Base-by-base conservation (phyloP, 2,113 vertebrate genomes). In the Podiceps cristatus region DNA sequence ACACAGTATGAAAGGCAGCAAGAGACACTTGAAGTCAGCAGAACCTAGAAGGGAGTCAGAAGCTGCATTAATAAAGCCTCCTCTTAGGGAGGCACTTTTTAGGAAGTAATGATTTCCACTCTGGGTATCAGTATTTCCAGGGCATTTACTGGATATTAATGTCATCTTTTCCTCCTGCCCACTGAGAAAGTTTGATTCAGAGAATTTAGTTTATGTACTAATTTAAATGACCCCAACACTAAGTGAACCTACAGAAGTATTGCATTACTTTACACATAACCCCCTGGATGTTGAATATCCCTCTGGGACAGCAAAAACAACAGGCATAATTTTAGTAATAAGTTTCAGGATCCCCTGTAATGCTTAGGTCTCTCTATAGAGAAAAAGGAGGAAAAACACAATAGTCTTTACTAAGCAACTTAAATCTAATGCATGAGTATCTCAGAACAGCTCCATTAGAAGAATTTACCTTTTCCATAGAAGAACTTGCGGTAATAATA, bases 401-500 rank as follows among this genome's bases (percentile, higher is more conserved):
- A 33, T 1, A 25, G 7, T 13, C 4, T 49, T 53, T 80, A 80
- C 18, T 44, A 88, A 91, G 37, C n/a, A 89, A 74, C 31, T 56
- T 58, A 82, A 78, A 85, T 53, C 27, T 69, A 64, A 47, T 11
- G 3, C 37, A 49, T 22, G 2, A 47, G 11, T 56, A 63, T 6
- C 1, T 47, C 63, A 37, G 16, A 90, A 75, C 11, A 75, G 27
- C 20, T 80, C 14, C 47, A 63, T 88, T 12, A 86, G 13, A 80
- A 83, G 52, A 56, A 76, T 93, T 99, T 99, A 99, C 99, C 99
- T 99, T 98, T 99, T 62, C 99, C 99, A 13, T 99, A 99, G 98
- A 99, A 99, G 98, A 98, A 99, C 95, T 99, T 99, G 92, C 99
- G 99, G 98, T 99, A 99, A 91, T 99, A 99, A 97, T 99, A 99